Evolutionary conservation across 2,888 invertebrate genomes (phyloP), one percentile per base, ranked within the genome.

Genomic region (Oasisia sp.): DNA sequence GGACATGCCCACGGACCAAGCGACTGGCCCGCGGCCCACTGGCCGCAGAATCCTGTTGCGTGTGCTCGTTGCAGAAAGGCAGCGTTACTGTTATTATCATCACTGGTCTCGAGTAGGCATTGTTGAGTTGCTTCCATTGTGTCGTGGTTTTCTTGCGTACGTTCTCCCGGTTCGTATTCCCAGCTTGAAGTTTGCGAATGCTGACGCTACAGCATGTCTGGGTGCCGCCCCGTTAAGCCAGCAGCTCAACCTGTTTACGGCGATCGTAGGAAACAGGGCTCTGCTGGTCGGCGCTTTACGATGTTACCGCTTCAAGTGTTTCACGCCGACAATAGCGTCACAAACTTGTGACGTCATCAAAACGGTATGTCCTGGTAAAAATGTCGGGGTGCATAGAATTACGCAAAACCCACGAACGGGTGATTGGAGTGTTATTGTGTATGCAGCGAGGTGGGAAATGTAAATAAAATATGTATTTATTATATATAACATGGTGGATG

Each of bases 141-240:
- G 74, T 27, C 74, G 74, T 74, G n/a, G 27, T 74, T n/a, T 14
- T 74, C 14, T 74, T n/a, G 74, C 74, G 50, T 50, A 12, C 50
- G 50, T 50, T 50, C 50, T 7, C 50, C 50, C 50, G 50, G 50
- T 14, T 50, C 50, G 50, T 50, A 50, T 50, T 50, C 14, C 74
- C 74, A 74, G 74, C 74, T 74, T 74, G n/a, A n/a, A 74, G 74
- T 74, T 74, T 74, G 74, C n/a, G 74, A 74, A 74, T n/a, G 74
- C 19, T n/a, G 74, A 74, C 74, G 74, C 27, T 27, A 74, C 74
- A 74, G n/a, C 74, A 74, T 74, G 19, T 74, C 74, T 74, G 3
- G 74, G 74, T 74, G 74, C 74, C 74, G 74, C 74, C 74, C 74
- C 74, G 74, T 74, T 27, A 14, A 74, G 74, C 74, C 74, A 74